These are phyloP conservation scores for Metalampra italica DNA, from an alignment of 2,888 invertebrate species.

Conservation along the genomic window DNA sequence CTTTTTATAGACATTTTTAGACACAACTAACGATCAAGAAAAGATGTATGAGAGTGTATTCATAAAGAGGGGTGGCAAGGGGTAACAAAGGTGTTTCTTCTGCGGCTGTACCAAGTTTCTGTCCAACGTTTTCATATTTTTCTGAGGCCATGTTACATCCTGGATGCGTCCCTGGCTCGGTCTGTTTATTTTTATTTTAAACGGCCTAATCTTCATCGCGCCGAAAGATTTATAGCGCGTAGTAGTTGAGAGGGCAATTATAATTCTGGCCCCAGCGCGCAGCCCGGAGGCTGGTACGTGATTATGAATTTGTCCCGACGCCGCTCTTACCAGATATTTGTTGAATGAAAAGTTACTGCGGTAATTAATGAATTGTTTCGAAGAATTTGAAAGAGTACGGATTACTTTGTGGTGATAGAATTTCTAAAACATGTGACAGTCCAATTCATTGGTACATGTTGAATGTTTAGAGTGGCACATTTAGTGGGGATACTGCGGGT, in stretches of 20 bases:
- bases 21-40: no score
- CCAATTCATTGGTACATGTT: no score
- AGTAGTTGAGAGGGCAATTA: conserved; percentile 41
- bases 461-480: no score
- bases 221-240: conserved; percentile 50
- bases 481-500: no score
- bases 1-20: no score
- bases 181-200: conserved; percentile 46
- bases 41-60: no score
- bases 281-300: conserved; percentile 36
- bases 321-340: background rate
- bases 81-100: no score
- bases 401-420: background rate
- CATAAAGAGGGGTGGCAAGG: no score
- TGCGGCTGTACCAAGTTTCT: no score
- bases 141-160: no score
- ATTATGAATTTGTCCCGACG: conserved; percentile 17
- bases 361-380: background rate
- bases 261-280: conserved; percentile 37
- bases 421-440: no score
- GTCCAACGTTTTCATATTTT: no score
- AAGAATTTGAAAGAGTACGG: background rate
- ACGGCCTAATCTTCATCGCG: conserved; percentile 43
- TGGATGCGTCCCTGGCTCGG: conserved; percentile 8
- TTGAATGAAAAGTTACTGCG: background rate